Base-by-base conservation (phyloP, 2,888 invertebrate species). In the Dryobota labecula region DNA sequence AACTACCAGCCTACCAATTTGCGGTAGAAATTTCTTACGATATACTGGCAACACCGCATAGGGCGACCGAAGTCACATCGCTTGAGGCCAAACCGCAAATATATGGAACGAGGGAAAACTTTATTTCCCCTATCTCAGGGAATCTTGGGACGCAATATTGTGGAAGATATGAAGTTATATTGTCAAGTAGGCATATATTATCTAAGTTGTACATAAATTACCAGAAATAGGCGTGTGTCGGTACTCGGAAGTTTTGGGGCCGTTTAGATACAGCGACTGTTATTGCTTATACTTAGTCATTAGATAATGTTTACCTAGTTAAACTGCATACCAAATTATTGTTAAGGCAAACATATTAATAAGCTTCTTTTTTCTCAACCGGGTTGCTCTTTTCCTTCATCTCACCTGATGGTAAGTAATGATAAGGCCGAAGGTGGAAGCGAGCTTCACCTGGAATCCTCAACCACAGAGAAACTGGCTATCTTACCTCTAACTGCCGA, bases 11-110 rank as follows among this genome's bases (percentile, higher is more conserved):
- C 73, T 73, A 58, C 41, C 65, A 69, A 76, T 76, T 76, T 82
- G 74, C 54, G 73, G 69, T 45, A 54, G 70, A 74, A 66, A 81
- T 81, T 80, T 83, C 84, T 84, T 81, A 66, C 78, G 65, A 73
- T 73, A 73, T 73, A 80, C 73, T 80, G 57, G 84, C 73, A 73
- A 68, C 73, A 72, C 66, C 54, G 58, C 64, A 61, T 33, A 68
- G 63, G 76, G 80, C 30, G 64, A 54, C 70, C 66, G 49, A 76
- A 78, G 67, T 63, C 75, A 57, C 71, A 62, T 61, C 64, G 76
- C 84, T 83, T 70, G 78, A 70, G 85, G 85, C 86, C 73, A 82
- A 77, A 88, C 89, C 87, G 85, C 88, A 87, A 86, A 89, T 87
- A 86, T 83, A 86, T 77, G 73, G 83, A 81, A 82, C 82, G 76